A percentile compares a stretch with the other conserved stretches of the same genome.
These are phyloP conservation scores for Noctua comes DNA, from an alignment of 2,888 invertebrate species.

Conservation along the genomic window DNA sequence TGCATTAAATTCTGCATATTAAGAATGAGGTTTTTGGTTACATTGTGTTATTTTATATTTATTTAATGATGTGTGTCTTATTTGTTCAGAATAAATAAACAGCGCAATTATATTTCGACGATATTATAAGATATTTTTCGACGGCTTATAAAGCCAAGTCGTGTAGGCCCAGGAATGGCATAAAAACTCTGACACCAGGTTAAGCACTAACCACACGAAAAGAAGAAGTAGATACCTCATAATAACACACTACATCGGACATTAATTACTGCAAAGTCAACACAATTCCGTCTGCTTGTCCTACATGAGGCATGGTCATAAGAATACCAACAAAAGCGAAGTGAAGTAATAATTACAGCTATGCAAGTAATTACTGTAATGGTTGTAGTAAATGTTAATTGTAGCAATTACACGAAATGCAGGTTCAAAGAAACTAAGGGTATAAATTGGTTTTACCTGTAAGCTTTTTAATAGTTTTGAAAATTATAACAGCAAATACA, in stretches of 20 bases:
- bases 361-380: constrained; percentile 42
- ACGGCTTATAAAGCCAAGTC: too few relatives aligned
- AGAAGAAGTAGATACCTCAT: too few relatives aligned
- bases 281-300: not conserved
- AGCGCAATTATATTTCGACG: too few relatives aligned
- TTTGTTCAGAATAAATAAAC: too few relatives aligned
- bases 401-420: constrained; percentile 31
- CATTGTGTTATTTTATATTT: not conserved
- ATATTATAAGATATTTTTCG: too few relatives aligned
- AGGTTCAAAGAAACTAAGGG: constrained; percentile 11
- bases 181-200: too few relatives aligned
- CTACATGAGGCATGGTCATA: not conserved
- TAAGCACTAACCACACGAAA: too few relatives aligned
- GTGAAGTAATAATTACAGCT: constrained; percentile 28
- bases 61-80: not conserved
- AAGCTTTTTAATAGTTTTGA: not conserved
- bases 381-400: constrained; percentile 35
- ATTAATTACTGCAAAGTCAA: not conserved
- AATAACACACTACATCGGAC: not conserved
- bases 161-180: too few relatives aligned
- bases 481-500: not conserved
- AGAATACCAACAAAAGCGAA: constrained; percentile 12
- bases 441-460: constrained; percentile 4
- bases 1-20: too few relatives aligned
- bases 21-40: not conserved